These are phyloP conservation scores for Cyprinus carpio DNA, from an alignment of 2,113 vertebrate genomes.

Conservation along the genomic window DNA sequence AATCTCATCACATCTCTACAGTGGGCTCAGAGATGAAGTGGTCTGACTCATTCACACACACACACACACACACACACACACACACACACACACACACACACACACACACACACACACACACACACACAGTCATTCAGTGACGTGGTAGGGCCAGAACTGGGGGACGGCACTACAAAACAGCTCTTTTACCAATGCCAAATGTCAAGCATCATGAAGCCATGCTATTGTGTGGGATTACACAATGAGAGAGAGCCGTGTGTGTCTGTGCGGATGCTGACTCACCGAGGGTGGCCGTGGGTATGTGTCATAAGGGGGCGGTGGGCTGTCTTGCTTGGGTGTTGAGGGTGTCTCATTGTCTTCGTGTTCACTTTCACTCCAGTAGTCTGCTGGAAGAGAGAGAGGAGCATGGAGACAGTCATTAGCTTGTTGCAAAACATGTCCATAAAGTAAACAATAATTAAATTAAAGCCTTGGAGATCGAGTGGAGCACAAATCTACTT, in stretches of 20 bases:
- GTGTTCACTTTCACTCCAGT: slow-evolving; percentile 60
- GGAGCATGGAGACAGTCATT: background rate
- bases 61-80: slow-evolving; percentile 15
- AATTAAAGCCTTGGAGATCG: slow-evolving; percentile 21
- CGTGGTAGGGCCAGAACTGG: background rate
- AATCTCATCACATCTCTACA: background rate
- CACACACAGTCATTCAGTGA: background rate
- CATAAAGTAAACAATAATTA: slow-evolving; percentile 35
- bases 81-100: slow-evolving; percentile 19
- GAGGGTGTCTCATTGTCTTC: slow-evolving; percentile 83
- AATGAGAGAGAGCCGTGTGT: slow-evolving; percentile 17
- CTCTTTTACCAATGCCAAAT: slow-evolving; percentile 28
- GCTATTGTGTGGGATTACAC: slow-evolving; percentile 32
- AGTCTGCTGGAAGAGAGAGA: slow-evolving; percentile 50
- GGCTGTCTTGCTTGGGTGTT: slow-evolving; percentile 95
- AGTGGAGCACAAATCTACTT: background rate
- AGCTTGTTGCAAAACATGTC: slow-evolving; percentile 22
- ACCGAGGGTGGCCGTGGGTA: slow-evolving; percentile 94
- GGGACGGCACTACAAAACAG: slow-evolving; percentile 25
- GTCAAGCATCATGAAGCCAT: slow-evolving; percentile 7
- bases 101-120: slow-evolving; percentile 28
- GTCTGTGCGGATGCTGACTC: slow-evolving; percentile 68
- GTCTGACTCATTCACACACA: slow-evolving; percentile 23
- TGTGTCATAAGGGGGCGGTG: slow-evolving; percentile 93
- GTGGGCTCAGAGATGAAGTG: background rate